A percentile compares a stretch with the other conserved stretches of the same genome.
These are phyloP conservation scores for Neodiprion lecontei DNA, from an alignment of 1,140 invertebrate species.

Conservation along the genomic window DNA sequence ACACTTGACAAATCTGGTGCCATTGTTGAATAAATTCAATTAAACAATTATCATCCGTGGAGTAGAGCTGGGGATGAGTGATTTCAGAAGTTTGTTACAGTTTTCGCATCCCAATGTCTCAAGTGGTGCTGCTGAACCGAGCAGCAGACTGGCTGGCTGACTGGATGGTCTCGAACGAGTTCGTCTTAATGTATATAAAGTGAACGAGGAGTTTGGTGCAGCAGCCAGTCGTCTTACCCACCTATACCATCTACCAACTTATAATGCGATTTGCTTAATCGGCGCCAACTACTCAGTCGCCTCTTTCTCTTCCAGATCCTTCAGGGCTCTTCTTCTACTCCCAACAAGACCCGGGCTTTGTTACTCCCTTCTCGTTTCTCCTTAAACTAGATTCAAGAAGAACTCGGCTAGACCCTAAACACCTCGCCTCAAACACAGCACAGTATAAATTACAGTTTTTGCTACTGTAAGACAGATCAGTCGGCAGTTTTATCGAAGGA, in stretches of 20 bases:
- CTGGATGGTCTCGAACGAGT: slow-evolving; percentile 18
- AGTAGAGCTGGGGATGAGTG: slow-evolving; percentile 18
- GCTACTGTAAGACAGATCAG: no score
- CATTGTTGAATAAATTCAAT: slow-evolving; percentile 55
- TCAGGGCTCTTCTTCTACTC: not conserved
- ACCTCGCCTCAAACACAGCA: no score
- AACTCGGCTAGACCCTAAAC: no score
- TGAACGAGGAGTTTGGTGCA: slow-evolving; percentile 53
- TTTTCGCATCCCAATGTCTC: slow-evolving; percentile 42
- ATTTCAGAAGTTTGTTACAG: slow-evolving; percentile 55
- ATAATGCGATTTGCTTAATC: slow-evolving; percentile 64
- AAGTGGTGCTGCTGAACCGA: slow-evolving; percentile 19
- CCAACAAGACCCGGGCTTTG: slow-evolving; percentile 21
- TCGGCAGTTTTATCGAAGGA: no score
- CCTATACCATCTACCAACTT: slow-evolving; percentile 45
- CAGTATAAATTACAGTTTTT: no score
- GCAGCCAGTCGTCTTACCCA: slow-evolving; percentile 32
- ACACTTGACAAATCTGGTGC: slow-evolving; percentile 42
- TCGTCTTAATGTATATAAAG: slow-evolving; percentile 58
- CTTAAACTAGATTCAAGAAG: no score
- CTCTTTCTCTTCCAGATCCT: not conserved
- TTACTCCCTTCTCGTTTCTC: slow-evolving; percentile 1
- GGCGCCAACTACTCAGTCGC: slow-evolving; percentile 54
- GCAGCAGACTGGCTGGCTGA: slow-evolving; percentile 32
- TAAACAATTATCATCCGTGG: slow-evolving; percentile 55